Evolutionary conservation across 2,888 invertebrate genomes (phyloP).

Genomic region (Choristoneura rosaceana): DNA sequence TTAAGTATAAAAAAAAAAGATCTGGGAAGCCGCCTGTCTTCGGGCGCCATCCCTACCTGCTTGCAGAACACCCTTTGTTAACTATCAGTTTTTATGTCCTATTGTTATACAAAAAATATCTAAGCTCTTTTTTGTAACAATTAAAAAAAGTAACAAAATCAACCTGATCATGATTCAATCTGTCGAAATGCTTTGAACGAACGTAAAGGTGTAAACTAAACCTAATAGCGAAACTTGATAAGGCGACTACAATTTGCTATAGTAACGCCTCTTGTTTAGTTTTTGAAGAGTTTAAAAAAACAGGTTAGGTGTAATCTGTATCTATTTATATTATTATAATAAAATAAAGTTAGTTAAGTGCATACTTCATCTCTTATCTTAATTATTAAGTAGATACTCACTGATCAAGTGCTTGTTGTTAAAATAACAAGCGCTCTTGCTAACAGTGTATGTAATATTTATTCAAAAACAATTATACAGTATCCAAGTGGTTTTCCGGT

Average conservation of each 20-base stretch:
- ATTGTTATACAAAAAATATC: slow-evolving; percentile 16
- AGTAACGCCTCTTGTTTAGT: neutral
- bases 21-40: slow-evolving; percentile 62
- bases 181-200: slow-evolving; percentile 9
- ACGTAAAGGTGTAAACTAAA: neutral
- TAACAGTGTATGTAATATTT: neutral
- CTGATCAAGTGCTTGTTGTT: slow-evolving; percentile 26
- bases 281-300: no score
- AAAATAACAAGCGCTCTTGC: slow-evolving; percentile 18
- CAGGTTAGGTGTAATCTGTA: no score
- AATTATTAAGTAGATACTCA: slow-evolving; percentile 25
- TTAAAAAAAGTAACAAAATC: neutral
- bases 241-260: neutral
- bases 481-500: neutral
- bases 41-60: slow-evolving; percentile 66
- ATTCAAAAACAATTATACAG: slow-evolving; percentile 30
- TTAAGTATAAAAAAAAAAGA: slow-evolving; percentile 48
- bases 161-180: slow-evolving; percentile 8
- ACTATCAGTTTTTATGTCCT: neutral
- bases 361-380: slow-evolving; percentile 14
- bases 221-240: neutral
- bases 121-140: neutral
- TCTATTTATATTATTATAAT: neutral
- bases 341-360: slow-evolving; percentile 12
- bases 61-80: slow-evolving; percentile 55